Conservation (phyloP, 2,888 invertebrate genomes). For the Andrena camellia region DNA sequence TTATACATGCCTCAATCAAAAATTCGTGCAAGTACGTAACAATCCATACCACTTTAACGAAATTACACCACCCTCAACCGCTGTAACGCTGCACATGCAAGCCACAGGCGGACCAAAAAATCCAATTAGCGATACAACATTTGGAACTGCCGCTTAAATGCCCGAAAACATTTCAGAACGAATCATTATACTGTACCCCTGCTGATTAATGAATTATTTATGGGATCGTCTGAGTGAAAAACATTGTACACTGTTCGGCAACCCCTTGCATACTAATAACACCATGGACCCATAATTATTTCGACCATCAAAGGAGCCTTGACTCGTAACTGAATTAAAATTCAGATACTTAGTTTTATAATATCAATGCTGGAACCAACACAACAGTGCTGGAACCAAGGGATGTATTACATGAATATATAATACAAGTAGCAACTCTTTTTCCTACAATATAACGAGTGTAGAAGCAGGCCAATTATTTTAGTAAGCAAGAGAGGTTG, state of each 20-base stretch:
- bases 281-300: no score
- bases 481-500: no score
- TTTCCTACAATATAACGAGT: no score
- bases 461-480: no score
- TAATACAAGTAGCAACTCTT: no score
- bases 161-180: background rate
- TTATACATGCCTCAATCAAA: conserved; percentile 34
- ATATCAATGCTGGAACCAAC: no score
- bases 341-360: no score
- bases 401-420: no score
- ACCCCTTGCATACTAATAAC: no score
- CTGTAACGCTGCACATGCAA: conserved; percentile 7
- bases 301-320: no score
- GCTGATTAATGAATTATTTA: background rate
- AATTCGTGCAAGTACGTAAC: conserved; percentile 9
- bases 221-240: background rate
- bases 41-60: conserved; percentile 35
- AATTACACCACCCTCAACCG: conserved; percentile 40
- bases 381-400: no score
- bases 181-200: background rate
- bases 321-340: no score
- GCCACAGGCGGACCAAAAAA: conserved; percentile 15
- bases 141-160: background rate
- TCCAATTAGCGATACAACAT: background rate
- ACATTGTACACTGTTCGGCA: background rate